phyloP scores from a whole-genome alignment of 2,888 invertebrate genomes.

The Phalera bucephala region DNA sequence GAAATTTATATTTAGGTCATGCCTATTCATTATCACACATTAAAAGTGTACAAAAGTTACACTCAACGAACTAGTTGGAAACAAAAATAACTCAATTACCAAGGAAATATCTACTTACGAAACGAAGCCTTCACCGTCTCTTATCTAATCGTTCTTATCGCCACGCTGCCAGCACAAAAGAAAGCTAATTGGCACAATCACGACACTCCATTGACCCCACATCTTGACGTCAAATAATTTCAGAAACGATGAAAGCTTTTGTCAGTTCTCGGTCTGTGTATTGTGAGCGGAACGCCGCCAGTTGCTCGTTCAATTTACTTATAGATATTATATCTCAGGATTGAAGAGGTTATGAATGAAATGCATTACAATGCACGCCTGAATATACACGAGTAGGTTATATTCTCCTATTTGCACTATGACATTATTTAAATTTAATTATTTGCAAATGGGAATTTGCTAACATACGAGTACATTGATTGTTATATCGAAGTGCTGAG shows the following conservation, averaged over 20 bases:
- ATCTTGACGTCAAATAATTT: background rate
- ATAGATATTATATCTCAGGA: background rate
- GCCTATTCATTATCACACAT: too few species aligned
- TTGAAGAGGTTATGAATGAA: background rate
- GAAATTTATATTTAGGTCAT: too few species aligned
- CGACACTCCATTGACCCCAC: background rate
- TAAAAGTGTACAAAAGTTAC: too few species aligned
- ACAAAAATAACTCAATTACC: background rate
- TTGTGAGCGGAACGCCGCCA: background rate
- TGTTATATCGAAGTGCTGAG: too few species aligned
- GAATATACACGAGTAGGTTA: too few species aligned
- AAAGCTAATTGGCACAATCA: slow-evolving; percentile 1
- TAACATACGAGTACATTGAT: too few species aligned
- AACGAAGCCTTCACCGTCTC: too few species aligned
- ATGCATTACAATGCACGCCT: background rate
- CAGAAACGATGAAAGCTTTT: background rate
- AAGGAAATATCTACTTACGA: too few species aligned
- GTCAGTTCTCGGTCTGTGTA: background rate
- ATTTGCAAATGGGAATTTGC: too few species aligned
- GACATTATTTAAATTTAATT: too few species aligned
- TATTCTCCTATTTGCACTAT: too few species aligned
- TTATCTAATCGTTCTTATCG: background rate
- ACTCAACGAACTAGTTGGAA: too few species aligned
- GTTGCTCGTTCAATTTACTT: background rate
- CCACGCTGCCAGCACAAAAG: background rate